Base-by-base conservation (phyloP, 2,888 invertebrate species). In the Capitulum mitella region DNA sequence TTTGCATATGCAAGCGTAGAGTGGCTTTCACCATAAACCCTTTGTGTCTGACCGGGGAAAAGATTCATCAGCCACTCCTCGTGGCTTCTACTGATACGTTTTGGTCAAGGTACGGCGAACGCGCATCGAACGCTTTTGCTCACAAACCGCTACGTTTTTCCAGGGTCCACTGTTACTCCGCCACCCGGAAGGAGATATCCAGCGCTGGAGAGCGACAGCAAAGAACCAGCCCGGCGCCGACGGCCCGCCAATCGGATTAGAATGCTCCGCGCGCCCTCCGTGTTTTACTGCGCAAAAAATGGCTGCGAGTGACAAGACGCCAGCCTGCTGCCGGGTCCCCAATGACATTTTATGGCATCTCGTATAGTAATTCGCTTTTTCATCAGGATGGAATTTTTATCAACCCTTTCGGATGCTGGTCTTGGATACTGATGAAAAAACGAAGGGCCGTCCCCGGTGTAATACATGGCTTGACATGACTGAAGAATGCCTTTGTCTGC, bases 351-450 rank as follows among this genome's bases (percentile, higher is more conserved):
- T 70, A 70, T 70, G 70, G 70, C 40, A 22, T 26, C 70, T 70
- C 70, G 70, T 70, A 70, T 70, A 70, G 70, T 70, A 40, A 70
- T 70, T 40, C 70, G 40, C 26, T 70, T 70, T 70, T 70, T 70
- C 70, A 70, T 70, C 70, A 22, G 70, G 40, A 40, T 26, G 70
- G 70, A 70, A 70, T 70, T 70, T 70, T 70, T 70, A 70, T 70
- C 70, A 70, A 70, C 70, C 70, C 70, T 70, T 70, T 70, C 70
- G 40, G 70, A 19, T 40, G 70, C 40, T 40, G 40, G 58, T 40
- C 40, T 10, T 10, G 40, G 70, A 37, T 26, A 10, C 29, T 37
- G 40, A 70, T 70, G 40, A 40, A 70, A 70, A 70, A 70, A 29
- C 5, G 64, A 32, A 12, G 34, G 3, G 8, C 0, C 64, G 34